Base-by-base conservation (phyloP, 2,888 invertebrate genomes). In the Drepana falcataria region DNA sequence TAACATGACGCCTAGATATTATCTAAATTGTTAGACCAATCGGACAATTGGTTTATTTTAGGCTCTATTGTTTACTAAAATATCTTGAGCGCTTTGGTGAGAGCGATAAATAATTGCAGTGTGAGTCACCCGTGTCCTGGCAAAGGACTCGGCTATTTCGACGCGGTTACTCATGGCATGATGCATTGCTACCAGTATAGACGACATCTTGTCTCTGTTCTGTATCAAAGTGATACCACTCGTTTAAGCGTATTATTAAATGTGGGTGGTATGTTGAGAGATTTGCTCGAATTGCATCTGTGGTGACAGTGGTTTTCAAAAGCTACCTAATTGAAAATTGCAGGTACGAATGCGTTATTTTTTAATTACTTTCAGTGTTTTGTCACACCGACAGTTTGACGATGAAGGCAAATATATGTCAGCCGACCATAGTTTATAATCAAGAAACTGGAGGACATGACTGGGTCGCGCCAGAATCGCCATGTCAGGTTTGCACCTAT, bases 61-160 rank as follows among this genome's bases (percentile, higher is more conserved):
- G 55, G 58, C 60, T 57, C 52, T 47, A 58, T 55, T 52, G 54
- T 56, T 51, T 56, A 59, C 48, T 48, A 61, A 60, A 21, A 21
- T 21, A 21, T 21, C 21, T 21, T 21, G 21, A 21, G 21, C 21
- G 21, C 21, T 21, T 21, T 21, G 56, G 57, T 58, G 53, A 49
- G 57, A 57, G 62, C 58, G 61, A 69, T 68, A 70, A 68, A 75
- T 69, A 69, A 72, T 69, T 65, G 58, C 49, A 55, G 54, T 55
- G 65, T 81, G 83, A 79, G 61, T 83, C 81, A 85, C 44, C 51
- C 56, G 53, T 77, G 81, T 85, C 85, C 85, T 82, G 83, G 74
- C 79, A 71, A 73, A 84, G 85, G 85, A 86, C 73, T 72, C 64
- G 48, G 76, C 76, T 81, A 81, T 84, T 83, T 78, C 66, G 53